Conservation (phyloP, 2,888 invertebrate species). For the Apamea crenata region DNA sequence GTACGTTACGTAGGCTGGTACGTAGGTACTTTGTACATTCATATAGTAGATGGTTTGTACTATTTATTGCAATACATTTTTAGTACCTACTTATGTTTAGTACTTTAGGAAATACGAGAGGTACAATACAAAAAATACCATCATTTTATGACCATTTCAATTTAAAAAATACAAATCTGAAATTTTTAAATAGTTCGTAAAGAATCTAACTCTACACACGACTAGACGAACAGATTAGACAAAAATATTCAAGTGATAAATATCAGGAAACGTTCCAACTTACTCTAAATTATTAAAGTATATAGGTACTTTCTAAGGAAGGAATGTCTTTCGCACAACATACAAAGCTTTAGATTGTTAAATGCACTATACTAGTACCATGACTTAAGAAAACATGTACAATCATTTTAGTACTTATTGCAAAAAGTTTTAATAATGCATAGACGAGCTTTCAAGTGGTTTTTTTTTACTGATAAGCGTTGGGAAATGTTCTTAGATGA, state of each 20-base stretch:
- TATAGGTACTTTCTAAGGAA: conserved; percentile 64
- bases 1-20: conserved; percentile 19
- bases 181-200: conserved; percentile 36
- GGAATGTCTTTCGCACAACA: conserved; percentile 76
- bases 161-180: conserved; percentile 50
- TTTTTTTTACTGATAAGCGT: conserved; percentile 19
- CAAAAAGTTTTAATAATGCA: conserved; percentile 22
- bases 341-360: conserved; percentile 61
- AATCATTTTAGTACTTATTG: conserved; percentile 30
- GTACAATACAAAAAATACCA: conserved; percentile 51
- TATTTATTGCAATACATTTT: conserved; percentile 38
- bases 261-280: conserved; percentile 46
- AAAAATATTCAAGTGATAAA: conserved; percentile 54
- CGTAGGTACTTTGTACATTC: conserved; percentile 38
- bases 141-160: conserved; percentile 53
- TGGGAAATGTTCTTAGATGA: conserved; percentile 4
- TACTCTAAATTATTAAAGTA: conserved; percentile 56
- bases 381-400: conserved; percentile 45
- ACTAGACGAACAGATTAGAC: conserved; percentile 67
- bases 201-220: conserved; percentile 67
- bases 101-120: conserved; percentile 32
- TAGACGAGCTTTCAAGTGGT: conserved; percentile 13
- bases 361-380: conserved; percentile 62
- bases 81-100: conserved; percentile 14
- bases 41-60: conserved; percentile 44